Evolutionary conservation across 2,888 invertebrate genomes (phyloP).

Genomic region (Conchocele bisecta): DNA sequence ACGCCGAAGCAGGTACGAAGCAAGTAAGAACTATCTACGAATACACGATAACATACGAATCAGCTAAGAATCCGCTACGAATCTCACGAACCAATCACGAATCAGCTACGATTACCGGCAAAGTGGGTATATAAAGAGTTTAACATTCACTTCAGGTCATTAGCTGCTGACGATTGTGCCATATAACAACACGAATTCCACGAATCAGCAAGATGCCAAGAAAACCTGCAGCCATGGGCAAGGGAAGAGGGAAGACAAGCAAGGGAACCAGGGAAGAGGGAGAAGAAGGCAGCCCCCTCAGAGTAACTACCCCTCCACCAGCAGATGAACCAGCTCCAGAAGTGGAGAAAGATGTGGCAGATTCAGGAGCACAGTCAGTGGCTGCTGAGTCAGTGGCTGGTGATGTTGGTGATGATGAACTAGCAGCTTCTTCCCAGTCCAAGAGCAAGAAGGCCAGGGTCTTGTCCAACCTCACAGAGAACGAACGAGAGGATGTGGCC

Average conservation of each 20-base stretch:
- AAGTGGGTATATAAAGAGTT: conserved; percentile 10
- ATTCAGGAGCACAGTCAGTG: conserved; percentile 9
- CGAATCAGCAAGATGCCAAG: conserved; percentile 25
- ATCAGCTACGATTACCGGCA: conserved; percentile 23
- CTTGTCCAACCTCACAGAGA: conserved; percentile 37
- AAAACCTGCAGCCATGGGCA: conserved; percentile 4
- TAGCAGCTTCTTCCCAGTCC: conserved; percentile 27
- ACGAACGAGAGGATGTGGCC: conserved; percentile 45
- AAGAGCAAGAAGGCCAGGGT: conserved; percentile 47
- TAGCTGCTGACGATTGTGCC: conserved; percentile 21
- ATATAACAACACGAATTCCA: conserved; percentile 15
- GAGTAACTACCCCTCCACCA: conserved; percentile 13
- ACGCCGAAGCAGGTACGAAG: conserved; percentile 23
- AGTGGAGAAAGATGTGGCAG: conserved; percentile 5
- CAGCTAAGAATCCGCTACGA: too few relatives aligned
- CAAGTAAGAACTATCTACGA: conserved; percentile 26
- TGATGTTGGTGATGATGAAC: conserved; percentile 32
- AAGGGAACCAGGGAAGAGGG: conserved; percentile 5
- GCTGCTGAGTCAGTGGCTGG: conserved; percentile 23
- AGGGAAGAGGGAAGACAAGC: not conserved
- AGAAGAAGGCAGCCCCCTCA: not conserved
- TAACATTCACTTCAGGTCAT: conserved; percentile 21
- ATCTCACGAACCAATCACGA: conserved; percentile 20
- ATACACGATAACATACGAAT: conserved; percentile 23
- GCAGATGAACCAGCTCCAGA: conserved; percentile 11